These are phyloP conservation scores for Didymodactylos carnosus DNA, from an alignment of 2,888 invertebrate genomes.

Conservation along the genomic window DNA sequence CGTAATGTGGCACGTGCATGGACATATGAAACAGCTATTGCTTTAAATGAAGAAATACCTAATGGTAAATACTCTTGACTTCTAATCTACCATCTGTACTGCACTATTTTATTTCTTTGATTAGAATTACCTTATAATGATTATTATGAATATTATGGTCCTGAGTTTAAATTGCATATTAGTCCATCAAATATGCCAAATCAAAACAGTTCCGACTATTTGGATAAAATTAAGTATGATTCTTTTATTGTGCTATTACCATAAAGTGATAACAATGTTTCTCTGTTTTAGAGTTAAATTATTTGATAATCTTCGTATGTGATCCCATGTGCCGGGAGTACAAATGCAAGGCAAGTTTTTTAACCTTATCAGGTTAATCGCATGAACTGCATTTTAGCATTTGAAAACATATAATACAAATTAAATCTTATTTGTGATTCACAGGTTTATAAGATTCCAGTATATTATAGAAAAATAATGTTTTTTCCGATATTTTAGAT, in stretches of 20 bases:
- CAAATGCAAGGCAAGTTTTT: slow-evolving; percentile 45
- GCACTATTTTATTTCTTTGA: no score
- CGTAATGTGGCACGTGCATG: slow-evolving; percentile 95
- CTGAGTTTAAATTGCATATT: slow-evolving; percentile 95
- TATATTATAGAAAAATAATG: background rate
- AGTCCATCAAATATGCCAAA: slow-evolving; percentile 97
- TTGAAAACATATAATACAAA: no score
- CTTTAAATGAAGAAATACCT: slow-evolving; percentile 79
- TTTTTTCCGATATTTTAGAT: slow-evolving; percentile 17
- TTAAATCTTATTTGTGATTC: no score
- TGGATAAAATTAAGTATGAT: slow-evolving; percentile 73
- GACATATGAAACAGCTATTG: slow-evolving; percentile 96
- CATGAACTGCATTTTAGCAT: no score
- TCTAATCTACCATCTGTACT: no score
- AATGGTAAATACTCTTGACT: slow-evolving; percentile 44
- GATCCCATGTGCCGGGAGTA: slow-evolving; percentile 90
- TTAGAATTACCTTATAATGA: slow-evolving; percentile 91
- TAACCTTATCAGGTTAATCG: no score
- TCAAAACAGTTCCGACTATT: slow-evolving; percentile 87
- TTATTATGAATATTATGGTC: slow-evolving; percentile 98
- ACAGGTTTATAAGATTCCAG: no score
- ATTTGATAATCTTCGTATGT: slow-evolving; percentile 86
- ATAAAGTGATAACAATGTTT: background rate
- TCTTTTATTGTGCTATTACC: background rate
- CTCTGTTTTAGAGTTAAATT: slow-evolving; percentile 32